phyloP scores from a whole-genome alignment of 2,113 vertebrate species.

The Serinus canaria region DNA sequence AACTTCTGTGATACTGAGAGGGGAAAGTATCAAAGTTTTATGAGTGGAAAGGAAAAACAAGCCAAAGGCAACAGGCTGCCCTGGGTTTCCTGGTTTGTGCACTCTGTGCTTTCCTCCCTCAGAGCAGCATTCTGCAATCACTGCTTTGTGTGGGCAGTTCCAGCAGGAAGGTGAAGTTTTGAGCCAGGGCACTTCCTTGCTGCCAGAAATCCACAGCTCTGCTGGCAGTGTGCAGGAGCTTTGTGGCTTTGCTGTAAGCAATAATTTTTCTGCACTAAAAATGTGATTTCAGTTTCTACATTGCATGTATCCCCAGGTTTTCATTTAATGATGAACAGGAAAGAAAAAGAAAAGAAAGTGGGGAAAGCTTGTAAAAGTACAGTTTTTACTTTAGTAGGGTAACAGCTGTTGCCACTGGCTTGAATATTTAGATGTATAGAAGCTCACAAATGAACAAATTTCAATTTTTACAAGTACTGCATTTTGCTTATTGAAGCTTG shows the following conservation, averaged over 20 bases:
- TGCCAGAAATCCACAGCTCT: background rate
- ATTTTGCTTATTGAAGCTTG: background rate
- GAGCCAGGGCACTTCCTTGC: background rate
- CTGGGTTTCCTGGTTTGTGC: background rate
- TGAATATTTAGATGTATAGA: background rate
- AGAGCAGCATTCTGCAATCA: background rate
- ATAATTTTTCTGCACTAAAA: background rate
- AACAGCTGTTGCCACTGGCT: background rate
- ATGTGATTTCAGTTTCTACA: background rate
- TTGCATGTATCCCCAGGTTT: background rate
- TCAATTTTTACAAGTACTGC: background rate
- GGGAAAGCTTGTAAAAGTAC: background rate
- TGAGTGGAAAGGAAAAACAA: background rate
- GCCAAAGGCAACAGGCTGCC: background rate
- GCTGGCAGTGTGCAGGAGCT: background rate
- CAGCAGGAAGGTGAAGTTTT: background rate
- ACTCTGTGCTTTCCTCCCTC: background rate
- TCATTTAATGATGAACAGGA: background rate
- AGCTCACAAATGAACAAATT: background rate
- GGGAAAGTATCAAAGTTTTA: background rate
- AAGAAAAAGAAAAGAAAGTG: background rate
- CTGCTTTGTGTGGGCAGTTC: background rate
- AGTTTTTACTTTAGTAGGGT: background rate
- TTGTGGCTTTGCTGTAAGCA: background rate
- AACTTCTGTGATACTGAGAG: background rate